Evolutionary conservation across 2,888 invertebrate species (phyloP).

Genomic region (Drosophila algonquin): DNA sequence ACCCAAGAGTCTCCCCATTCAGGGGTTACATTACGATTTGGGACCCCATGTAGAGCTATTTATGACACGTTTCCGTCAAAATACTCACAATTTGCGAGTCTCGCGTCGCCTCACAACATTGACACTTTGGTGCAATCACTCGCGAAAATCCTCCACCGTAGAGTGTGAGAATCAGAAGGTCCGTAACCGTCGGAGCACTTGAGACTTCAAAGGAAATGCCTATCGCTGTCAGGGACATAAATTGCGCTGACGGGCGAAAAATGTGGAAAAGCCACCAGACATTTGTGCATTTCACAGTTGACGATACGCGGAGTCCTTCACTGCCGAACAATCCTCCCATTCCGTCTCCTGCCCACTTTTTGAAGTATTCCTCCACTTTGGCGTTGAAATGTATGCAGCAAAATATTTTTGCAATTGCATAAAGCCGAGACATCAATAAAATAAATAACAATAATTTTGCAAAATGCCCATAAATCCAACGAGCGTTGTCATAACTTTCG

Average conservation of each 20-base stretch:
- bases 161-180: not conserved
- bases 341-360: conserved; percentile 1
- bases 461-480: conserved; percentile 82
- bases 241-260: conserved; percentile 80
- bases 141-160: conserved; percentile 53
- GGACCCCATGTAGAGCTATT: conserved; percentile 81
- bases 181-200: conserved; percentile 45
- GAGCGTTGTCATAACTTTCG: conserved; percentile 81
- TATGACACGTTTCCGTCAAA: conserved; percentile 84
- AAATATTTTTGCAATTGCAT: conserved; percentile 70
- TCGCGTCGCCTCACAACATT: conserved; percentile 15
- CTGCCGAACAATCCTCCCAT: not conserved
- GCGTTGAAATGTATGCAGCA: conserved; percentile 72
- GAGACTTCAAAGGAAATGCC: conserved; percentile 82
- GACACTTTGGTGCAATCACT: conserved; percentile 63
- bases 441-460: conserved; percentile 81
- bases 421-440: conserved; percentile 73
- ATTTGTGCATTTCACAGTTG: conserved; percentile 59
- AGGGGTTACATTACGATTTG: conserved; percentile 54
- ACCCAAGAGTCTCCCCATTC: not conserved
- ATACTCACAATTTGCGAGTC: conserved; percentile 67
- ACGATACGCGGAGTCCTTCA: conserved; percentile 26
- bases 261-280: conserved; percentile 46
- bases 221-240: conserved; percentile 82
- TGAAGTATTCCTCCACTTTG: conserved; percentile 21